Evolutionary conservation across 2,888 invertebrate species (phyloP).

Genomic region (Polylopha cassiicola): DNA sequence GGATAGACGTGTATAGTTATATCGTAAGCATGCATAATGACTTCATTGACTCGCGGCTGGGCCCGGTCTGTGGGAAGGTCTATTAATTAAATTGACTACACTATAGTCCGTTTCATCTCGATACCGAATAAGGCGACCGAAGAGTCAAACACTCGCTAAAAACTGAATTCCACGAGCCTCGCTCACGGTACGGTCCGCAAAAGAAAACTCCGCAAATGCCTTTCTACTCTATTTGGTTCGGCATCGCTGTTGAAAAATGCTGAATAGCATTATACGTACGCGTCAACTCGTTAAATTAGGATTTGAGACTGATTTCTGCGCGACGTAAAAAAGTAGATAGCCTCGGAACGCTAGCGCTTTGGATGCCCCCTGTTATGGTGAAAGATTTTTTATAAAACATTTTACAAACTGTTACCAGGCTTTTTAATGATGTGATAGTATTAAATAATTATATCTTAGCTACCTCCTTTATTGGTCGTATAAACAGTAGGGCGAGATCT

Average conservation of each 20-base stretch:
- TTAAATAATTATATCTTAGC: not conserved
- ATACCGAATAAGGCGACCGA: constrained; percentile 50
- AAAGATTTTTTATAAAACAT: constrained; percentile 28
- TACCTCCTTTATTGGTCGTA: too few relatives aligned
- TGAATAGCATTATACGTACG: constrained; percentile 45
- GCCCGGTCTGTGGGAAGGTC: constrained; percentile 42
- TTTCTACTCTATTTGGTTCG: constrained; percentile 41
- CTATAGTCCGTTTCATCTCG: constrained; percentile 45
- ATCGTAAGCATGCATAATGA: constrained; percentile 58
- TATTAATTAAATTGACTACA: constrained; percentile 59
- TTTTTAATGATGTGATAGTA: not conserved
- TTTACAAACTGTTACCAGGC: constrained; percentile 30
- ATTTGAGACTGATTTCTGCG: constrained; percentile 40
- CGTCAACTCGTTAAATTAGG: constrained; percentile 50
- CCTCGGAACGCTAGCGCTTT: constrained; percentile 25
- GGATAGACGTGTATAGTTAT: constrained; percentile 37
- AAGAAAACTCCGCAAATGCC: constrained; percentile 47
- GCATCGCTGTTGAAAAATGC: constrained; percentile 48
- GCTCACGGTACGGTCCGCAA: constrained; percentile 46
- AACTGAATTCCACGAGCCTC: constrained; percentile 49
- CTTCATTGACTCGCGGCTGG: constrained; percentile 47
- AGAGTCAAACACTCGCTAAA: constrained; percentile 50
- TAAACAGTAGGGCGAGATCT: constrained; percentile 12
- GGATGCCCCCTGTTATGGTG: constrained; percentile 30
- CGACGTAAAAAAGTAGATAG: constrained; percentile 41